Evolutionary conservation across 2,113 vertebrate genomes (phyloP).

Genomic region (Herpailurus yagouaroundi): DNA sequence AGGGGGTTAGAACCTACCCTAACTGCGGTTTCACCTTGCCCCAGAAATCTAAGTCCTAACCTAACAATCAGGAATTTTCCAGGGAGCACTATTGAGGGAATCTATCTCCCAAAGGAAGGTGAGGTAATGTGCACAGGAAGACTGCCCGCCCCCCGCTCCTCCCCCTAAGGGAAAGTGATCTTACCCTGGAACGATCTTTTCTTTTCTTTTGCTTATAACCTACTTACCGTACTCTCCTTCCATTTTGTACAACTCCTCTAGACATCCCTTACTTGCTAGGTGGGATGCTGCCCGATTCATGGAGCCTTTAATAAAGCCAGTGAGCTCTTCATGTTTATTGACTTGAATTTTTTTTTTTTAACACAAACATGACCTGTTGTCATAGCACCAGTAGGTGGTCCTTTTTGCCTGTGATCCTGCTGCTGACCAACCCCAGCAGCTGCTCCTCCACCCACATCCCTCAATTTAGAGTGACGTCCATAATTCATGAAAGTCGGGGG

Average conservation of each 20-base stretch:
- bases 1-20: background rate
- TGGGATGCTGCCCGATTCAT: background rate
- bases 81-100: background rate
- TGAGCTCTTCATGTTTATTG: background rate
- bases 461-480: background rate
- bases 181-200: background rate
- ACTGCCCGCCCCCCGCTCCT: background rate
- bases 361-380: background rate
- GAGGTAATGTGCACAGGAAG: background rate
- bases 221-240: background rate
- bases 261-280: background rate
- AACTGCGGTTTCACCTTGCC: background rate
- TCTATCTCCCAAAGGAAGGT: background rate
- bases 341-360: background rate
- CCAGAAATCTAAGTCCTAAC: background rate
- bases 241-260: background rate
- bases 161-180: background rate
- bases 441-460: background rate
- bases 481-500: background rate
- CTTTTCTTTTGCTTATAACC: background rate
- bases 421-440: background rate
- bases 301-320: background rate
- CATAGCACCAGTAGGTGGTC: background rate
- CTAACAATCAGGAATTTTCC: background rate
- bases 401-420: background rate